Evolutionary conservation across 35 echinoderm and acorn worm species (phyloP).

Genomic region (Acanthaster planci): DNA sequence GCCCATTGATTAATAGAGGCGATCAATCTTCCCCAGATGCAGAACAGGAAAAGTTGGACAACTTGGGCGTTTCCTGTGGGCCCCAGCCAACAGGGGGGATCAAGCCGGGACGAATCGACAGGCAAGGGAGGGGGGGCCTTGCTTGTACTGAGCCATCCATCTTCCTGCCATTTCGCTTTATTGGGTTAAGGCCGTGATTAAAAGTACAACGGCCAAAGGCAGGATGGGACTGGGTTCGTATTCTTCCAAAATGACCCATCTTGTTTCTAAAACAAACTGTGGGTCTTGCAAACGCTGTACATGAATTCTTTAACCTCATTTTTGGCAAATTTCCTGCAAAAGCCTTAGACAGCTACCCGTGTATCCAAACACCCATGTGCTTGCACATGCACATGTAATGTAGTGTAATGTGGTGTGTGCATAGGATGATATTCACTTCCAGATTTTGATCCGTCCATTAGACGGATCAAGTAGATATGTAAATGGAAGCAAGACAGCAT

Average conservation of each 20-base stretch:
- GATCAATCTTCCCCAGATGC: conserved; percentile 11
- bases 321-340: neutral
- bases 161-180: conserved; percentile 5
- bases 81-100: neutral
- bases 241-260: no score
- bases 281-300: neutral
- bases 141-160: neutral
- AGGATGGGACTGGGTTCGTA: neutral
- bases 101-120: no score
- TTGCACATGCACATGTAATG: no score
- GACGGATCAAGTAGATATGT: no score
- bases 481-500: no score
- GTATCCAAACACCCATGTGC: no score
- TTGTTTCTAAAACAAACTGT: neutral
- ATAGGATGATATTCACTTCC: no score
- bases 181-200: neutral
- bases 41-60: conserved; percentile 22
- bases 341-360: no score
- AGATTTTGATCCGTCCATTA: no score
- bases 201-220: conserved; percentile 22
- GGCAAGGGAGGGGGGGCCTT: no score
- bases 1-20: conserved; percentile 17
- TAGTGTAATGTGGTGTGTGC: no score
- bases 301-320: conserved; percentile 20
- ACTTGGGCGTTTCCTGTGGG: conserved; percentile 4